Base-by-base conservation (phyloP, 2,113 vertebrate genomes). In the Callaeas wilsoni region DNA sequence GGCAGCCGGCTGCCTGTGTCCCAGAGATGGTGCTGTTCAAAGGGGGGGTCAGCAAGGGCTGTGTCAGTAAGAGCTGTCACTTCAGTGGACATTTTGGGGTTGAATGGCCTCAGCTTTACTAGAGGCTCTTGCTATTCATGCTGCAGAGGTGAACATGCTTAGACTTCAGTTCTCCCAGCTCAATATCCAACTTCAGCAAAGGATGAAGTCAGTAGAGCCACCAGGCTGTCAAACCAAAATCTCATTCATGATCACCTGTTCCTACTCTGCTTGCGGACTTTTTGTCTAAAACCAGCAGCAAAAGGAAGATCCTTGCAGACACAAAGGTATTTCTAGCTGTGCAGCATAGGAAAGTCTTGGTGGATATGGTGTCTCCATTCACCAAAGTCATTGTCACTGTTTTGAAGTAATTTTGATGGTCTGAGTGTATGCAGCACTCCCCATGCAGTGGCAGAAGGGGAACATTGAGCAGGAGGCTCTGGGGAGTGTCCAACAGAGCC, bases 11-110 rank as follows among this genome's bases (percentile, higher is more conserved):
- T 85, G 67, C 88, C 76, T 20, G 52, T 44, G 60, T 89, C 91
- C 77, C 39, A 65, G 22, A 60, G 68, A 71, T 47, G 80, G 35
- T 93, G 60, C 87, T 89, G 76, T 44, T 79, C 68, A 25, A 53
- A 62, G 68, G 1, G 4, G 37, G 50, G 56, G 12, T 89, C 87
- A 90, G 67, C 81, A 71, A 1, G 4, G 55, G 55, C 62, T 89
- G 46, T 63, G 82, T 93, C 81, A 65, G 25, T 55, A 41, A n/a
- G 41, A 89, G 55, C 71, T 93, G 84, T 92, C 93, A 75, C 81
- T 62, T 88, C 30, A n/a, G 75, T 65, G 87, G 90, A 76, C 12
- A 0, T 91, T 87, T 96, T 91, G 63, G 70, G 53, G 63, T 88
- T 83, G 78, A 93, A 49, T 19, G 27, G 57, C 75, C 68, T 79